Evolutionary conservation across 2,797 vertebrate species (phyloP).

Genomic region (Gymnoscopelus microlampas): DNA sequence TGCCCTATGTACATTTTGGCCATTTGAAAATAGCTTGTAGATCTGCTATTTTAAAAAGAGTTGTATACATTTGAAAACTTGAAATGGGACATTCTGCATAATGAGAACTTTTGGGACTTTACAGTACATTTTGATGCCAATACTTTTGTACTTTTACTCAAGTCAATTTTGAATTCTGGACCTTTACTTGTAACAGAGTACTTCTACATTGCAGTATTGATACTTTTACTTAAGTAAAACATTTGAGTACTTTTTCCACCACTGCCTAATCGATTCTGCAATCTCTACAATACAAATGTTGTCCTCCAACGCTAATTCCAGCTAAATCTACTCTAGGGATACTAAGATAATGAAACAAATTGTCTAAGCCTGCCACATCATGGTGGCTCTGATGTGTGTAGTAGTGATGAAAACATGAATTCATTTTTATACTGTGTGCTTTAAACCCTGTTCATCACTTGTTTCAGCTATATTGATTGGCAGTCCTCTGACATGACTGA

Average conservation of each 20-base stretch:
- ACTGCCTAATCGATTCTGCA: background rate
- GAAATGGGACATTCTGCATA: too few relatives aligned
- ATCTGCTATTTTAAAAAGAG: too few relatives aligned
- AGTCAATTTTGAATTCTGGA: too few relatives aligned
- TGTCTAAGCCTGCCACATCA: background rate
- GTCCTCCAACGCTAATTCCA: slow-evolving; percentile 1
- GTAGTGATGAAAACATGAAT: slow-evolving; percentile 6
- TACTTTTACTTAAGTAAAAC: too few relatives aligned
- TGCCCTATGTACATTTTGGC: too few relatives aligned
- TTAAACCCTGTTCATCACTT: slow-evolving; percentile 14
- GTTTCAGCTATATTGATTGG: slow-evolving; percentile 27
- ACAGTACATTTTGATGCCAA: background rate
- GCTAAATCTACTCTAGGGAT: slow-evolving; percentile 6
- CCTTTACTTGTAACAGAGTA: too few relatives aligned
- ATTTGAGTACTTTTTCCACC: too few relatives aligned
- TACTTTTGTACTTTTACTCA: too few relatives aligned
- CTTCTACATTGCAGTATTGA: too few relatives aligned
- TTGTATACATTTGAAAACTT: too few relatives aligned
- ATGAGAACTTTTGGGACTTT: too few relatives aligned
- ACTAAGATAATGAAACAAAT: slow-evolving; percentile 1
- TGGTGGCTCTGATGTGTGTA: slow-evolving; percentile 11
- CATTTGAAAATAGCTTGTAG: too few relatives aligned
- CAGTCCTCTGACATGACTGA: slow-evolving; percentile 7
- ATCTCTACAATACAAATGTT: slow-evolving; percentile 12
- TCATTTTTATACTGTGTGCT: slow-evolving; percentile 4